phyloP scores from a whole-genome alignment of 2,888 invertebrate genomes.

The Julus scanicus region DNA sequence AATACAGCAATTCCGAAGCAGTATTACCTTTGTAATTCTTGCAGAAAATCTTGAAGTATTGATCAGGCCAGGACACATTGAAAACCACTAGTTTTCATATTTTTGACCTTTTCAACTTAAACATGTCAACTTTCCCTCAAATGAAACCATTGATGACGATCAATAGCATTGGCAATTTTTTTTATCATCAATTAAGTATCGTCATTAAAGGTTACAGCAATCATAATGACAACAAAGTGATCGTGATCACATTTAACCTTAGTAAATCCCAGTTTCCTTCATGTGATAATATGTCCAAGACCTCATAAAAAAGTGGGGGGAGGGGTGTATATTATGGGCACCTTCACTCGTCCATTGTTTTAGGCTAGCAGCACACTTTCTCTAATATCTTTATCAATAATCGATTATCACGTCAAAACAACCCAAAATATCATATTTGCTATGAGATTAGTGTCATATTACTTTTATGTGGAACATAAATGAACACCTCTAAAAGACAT shows the following conservation, averaged over 20 bases:
- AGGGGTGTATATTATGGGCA: background rate
- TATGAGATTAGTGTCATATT: constrained; percentile 26
- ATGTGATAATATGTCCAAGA: background rate
- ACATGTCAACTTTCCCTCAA: background rate
- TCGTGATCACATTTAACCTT: background rate
- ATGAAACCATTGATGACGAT: background rate
- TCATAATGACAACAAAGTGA: background rate
- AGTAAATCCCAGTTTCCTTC: background rate
- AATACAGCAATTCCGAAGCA: no score
- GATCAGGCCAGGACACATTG: no score
- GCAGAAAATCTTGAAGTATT: no score
- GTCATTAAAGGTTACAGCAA: background rate
- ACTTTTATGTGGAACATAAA: background rate
- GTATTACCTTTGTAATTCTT: no score
- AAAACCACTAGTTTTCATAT: no score
- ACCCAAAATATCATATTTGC: constrained; percentile 14
- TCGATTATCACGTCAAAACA: constrained; percentile 39
- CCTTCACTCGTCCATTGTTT: constrained; percentile 6
- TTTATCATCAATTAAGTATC: background rate
- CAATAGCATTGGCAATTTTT: background rate
- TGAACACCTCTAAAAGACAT: constrained; percentile 15
- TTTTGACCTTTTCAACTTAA: background rate
- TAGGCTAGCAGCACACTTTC: constrained; percentile 10
- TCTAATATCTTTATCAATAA: constrained; percentile 42
- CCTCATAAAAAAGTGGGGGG: background rate